Conservation (phyloP, 2,797 vertebrate species). For the Myripristis murdjan region DNA sequence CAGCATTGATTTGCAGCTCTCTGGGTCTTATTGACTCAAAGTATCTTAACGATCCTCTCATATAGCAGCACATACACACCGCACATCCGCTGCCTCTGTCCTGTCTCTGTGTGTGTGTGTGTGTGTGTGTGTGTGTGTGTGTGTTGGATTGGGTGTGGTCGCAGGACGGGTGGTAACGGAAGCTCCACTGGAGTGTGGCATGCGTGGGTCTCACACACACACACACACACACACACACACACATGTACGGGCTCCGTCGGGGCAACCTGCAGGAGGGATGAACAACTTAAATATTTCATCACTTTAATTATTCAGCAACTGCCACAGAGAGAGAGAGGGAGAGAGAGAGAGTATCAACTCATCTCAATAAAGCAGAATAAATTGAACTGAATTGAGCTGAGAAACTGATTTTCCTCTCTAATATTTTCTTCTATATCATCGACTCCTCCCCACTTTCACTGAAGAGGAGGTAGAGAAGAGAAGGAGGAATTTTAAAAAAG, state of each 20-base stretch:
- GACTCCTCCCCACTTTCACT: neutral
- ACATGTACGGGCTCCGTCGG: constrained; percentile 64
- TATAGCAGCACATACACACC: constrained; percentile 27
- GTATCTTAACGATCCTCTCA: constrained; percentile 54
- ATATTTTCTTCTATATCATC: neutral
- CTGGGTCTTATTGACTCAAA: constrained; percentile 46
- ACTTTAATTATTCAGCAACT: constrained; percentile 84
- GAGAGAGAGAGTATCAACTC: constrained; percentile 41
- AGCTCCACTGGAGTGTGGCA: constrained; percentile 36
- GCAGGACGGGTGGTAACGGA: constrained; percentile 49
- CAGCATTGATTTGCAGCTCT: constrained; percentile 34
- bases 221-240: constrained; percentile 12
- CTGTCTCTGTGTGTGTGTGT: neutral
- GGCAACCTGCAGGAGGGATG: constrained; percentile 78
- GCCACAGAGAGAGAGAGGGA: constrained; percentile 56
- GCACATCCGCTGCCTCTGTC: constrained; percentile 14
- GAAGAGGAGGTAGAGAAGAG: neutral
- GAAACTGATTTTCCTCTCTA: neutral
- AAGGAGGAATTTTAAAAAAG: neutral
- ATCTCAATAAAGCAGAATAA: neutral
- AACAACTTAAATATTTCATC: constrained; percentile 88
- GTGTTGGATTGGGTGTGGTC: constrained; percentile 63
- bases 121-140: constrained; percentile 18
- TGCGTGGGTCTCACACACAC: constrained; percentile 30
- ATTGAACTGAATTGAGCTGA: neutral